Percentiles rank a stretch among this genome's conserved stretches.
Evolutionary conservation across 2,113 vertebrate species (phyloP).

Genomic region (Australoheros scitulus): DNA sequence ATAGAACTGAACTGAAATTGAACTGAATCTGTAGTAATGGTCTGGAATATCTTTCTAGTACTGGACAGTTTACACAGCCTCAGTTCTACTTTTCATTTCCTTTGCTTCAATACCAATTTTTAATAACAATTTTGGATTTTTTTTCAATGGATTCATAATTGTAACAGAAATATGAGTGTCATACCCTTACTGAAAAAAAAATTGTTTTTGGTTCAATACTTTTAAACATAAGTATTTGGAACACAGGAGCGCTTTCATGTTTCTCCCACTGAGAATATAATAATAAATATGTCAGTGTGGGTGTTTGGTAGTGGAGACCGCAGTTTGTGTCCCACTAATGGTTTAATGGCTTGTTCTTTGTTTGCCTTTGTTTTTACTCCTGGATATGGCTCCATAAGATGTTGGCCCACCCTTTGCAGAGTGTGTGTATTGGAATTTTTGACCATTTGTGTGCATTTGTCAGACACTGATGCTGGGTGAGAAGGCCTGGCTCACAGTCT

Average conservation of each 20-base stretch:
- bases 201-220: background rate
- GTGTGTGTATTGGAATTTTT: too few relatives aligned
- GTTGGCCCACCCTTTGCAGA: too few relatives aligned
- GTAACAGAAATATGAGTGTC: background rate
- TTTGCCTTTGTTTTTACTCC: background rate
- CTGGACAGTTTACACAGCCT: too few relatives aligned
- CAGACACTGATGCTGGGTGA: too few relatives aligned
- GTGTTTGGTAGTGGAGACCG: background rate
- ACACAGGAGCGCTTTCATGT: background rate
- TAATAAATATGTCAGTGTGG: background rate
- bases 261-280: background rate
- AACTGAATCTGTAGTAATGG: too few relatives aligned
- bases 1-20: too few relatives aligned
- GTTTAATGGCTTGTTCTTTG: background rate
- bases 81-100: background rate
- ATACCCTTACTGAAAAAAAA: background rate
- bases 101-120: background rate
- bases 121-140: background rate
- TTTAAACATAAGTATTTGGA: background rate
- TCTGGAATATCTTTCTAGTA: background rate
- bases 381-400: background rate
- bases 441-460: too few relatives aligned
- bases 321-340: background rate
- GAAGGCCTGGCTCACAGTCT: too few relatives aligned
- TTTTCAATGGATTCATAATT: background rate